Evolutionary conservation across 2,797 vertebrate species (phyloP).

Genomic region (Paguma larvata): DNA sequence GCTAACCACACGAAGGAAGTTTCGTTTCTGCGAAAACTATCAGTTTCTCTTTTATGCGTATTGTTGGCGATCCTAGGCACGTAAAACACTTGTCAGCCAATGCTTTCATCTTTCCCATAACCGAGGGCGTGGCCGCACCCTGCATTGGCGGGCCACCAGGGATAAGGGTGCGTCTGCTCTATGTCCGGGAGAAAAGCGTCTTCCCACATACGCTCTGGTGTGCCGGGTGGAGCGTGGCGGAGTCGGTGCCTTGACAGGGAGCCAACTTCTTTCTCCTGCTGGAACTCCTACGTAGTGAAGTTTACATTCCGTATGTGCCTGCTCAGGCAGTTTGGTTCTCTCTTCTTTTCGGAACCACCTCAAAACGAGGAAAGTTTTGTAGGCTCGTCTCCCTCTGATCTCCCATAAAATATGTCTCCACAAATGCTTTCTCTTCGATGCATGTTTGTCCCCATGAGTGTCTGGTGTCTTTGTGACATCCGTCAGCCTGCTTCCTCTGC

Average conservation of each 20-base stretch:
- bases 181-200: background rate
- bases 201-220: background rate
- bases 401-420: background rate
- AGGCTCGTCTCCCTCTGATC: background rate
- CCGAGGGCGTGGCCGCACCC: background rate
- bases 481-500: background rate
- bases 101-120: background rate
- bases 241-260: background rate
- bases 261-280: background rate
- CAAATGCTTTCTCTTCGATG: background rate
- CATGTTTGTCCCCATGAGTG: background rate
- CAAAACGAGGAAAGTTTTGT: background rate
- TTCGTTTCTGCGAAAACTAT: slow-evolving; percentile 59
- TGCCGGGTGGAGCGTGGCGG: background rate
- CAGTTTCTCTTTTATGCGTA: slow-evolving; percentile 61
- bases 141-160: background rate
- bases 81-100: background rate
- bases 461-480: background rate
- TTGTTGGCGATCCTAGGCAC: background rate
- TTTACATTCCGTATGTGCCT: background rate
- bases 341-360: background rate
- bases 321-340: background rate
- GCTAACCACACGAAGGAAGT: slow-evolving; percentile 63
- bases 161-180: background rate
- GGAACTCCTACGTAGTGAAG: background rate